Base-by-base conservation (phyloP, 2,113 vertebrate species). In the Chrysemys picta region DNA sequence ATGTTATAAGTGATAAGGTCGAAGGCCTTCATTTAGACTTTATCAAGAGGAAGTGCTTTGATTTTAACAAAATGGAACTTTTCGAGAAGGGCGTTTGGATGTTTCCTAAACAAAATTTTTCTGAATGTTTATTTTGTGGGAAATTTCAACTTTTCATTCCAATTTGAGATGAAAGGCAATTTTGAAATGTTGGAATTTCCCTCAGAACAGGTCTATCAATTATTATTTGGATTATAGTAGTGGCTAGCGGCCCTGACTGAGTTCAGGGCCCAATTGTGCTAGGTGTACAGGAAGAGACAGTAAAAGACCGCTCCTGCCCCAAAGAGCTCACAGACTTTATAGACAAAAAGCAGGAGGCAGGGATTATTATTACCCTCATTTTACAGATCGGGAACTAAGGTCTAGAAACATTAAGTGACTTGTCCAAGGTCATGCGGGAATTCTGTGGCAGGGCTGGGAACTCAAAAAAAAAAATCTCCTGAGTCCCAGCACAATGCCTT, bases 1-100 rank as follows among this genome's bases (percentile, higher is more conserved):
- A 83, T 57, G 80, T 91, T 95, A 81, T 57, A 85, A 88, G 95
- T 88, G 86, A 91, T 92, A 7, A 95, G 94, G 89, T 87, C n/a
- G 81, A 92, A 96, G 94, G 83, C 49, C 3, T 27, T 62, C 92
- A 45, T 45, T 45, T 45, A 45, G 78, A 80, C 75, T 42, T 93
- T 62, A 27, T 56, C 35, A 79, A 89, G 92, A 57, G 53, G n/a
- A 87, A 50, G 14, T 4, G 3, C 88, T 97, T 56, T 76, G 69
- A 80, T n/a, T 65, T 62, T 72, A 38, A 91, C 62, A 93, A 22
- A 88, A 92, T 87, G 79, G 84, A 88, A 42, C 7, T 10, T 42
- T 94, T 94, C 38, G 80, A 10, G 24, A 85, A 42, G 25, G 75
- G 85, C 53, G 76, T 11, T 82, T 95, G 16, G 54, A 24, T 21